A percentile compares a stretch with the other conserved stretches of the same genome.
These are phyloP conservation scores for Strigops habroptila DNA, from an alignment of 2,113 vertebrate genomes.

Conservation along the genomic window DNA sequence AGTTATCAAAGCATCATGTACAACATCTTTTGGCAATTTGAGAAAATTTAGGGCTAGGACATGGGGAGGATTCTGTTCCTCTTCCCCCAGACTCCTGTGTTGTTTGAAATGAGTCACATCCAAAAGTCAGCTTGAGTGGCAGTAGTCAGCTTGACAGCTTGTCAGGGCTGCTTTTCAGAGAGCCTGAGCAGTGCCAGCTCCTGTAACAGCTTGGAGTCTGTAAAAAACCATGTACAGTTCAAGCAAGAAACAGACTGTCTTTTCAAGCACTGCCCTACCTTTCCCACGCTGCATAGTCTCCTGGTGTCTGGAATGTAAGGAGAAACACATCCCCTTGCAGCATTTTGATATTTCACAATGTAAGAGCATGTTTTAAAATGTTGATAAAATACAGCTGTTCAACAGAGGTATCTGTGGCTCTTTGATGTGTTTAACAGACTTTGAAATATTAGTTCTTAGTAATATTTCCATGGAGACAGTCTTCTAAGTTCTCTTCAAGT, in stretches of 20 bases:
- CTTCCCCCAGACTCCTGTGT: background rate
- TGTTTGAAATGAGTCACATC: background rate
- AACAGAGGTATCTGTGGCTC: background rate
- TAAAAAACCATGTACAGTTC: background rate
- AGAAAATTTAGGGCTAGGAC: background rate
- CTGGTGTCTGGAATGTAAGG: background rate
- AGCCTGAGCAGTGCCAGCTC: conserved; percentile 10
- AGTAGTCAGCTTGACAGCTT: conserved; percentile 20
- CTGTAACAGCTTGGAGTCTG: conserved; percentile 32
- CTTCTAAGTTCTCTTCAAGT: background rate
- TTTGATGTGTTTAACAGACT: background rate
- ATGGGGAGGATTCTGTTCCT: background rate
- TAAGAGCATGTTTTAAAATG: background rate
- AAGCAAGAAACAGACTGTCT: background rate
- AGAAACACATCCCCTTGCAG: background rate
- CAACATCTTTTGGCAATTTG: background rate
- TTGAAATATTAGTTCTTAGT: background rate
- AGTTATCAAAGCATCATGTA: background rate
- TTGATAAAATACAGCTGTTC: background rate
- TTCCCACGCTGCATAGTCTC: background rate
- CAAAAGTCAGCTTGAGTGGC: conserved; percentile 1
- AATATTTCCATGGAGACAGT: background rate
- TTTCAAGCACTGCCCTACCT: background rate
- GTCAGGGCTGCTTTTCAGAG: background rate
- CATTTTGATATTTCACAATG: background rate